phyloP scores from a whole-genome alignment of 2,113 vertebrate species.

The Neodon shergylaensis region DNA sequence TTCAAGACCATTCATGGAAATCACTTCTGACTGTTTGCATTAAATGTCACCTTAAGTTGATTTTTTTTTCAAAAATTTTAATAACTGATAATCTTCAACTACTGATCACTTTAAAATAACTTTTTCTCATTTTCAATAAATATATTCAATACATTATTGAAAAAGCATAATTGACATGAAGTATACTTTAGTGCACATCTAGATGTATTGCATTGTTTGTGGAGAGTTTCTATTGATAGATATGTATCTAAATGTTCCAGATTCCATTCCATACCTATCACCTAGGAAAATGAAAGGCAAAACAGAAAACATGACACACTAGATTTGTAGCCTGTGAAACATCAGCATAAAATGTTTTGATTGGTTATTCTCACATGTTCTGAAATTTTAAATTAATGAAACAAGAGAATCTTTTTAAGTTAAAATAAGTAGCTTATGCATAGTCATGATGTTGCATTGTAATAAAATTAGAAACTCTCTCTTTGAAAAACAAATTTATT shows the following conservation, averaged over 20 bases:
- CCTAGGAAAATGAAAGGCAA: not conserved
- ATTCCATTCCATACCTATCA: not conserved
- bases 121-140: slow-evolving; percentile 1
- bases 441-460: not conserved
- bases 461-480: not conserved
- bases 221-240: not conserved
- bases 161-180: slow-evolving; percentile 11
- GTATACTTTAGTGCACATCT: not conserved
- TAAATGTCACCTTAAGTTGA: not conserved
- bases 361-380: not conserved
- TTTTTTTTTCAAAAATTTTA: not conserved
- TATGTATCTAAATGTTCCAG: not conserved
- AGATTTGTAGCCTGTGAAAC: not conserved
- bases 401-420: not conserved
- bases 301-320: not conserved
- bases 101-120: not conserved
- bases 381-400: not conserved
- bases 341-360: not conserved
- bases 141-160: not conserved
- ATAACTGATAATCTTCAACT: slow-evolving; percentile 9
- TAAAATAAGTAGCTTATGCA: slow-evolving; percentile 25
- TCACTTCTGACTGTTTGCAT: not conserved
- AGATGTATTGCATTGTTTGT: not conserved
- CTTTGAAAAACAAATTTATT: slow-evolving; percentile 4
- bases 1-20: not conserved